Base-by-base conservation (phyloP, 2,113 vertebrate species). In the Myiopsitta monachus region DNA sequence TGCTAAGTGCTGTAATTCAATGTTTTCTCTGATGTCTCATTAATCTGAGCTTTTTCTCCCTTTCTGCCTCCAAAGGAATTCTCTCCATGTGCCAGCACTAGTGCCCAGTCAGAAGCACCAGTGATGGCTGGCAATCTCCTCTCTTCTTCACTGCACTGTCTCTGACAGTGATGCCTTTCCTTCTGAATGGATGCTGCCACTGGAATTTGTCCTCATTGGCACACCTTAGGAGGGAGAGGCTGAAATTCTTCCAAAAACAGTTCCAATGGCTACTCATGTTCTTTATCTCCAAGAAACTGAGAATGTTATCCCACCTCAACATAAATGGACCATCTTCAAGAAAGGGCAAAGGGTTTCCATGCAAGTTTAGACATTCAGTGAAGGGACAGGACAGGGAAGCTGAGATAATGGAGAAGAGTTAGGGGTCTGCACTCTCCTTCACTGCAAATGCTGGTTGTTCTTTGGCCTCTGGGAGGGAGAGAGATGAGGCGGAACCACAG, bases 401-500 rank as follows among this genome's bases (percentile, higher is more conserved):
- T 76, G 55, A 21, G 38, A 46, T 4, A 3, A 5, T 54, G 22
- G 13, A 19, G 24, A 39, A 44, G 62, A 24, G 12, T 66, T 24
- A 0, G 1, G 24, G 4, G 6, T 36, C 49, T 64, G 21, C 22
- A 59, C 38, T 36, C 19, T 59, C 49, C 26, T 47, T n/a, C 1
- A 0, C n/a, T 54, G 66, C 38, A 66, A 62, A 68, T 18, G 27
- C 31, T 0, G 2, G 4, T 16, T 82, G n/a, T 51, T 82, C 11
- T 72, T 18, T 8, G 7, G 22, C 30, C 22, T 46, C 72, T 0
- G 2, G 13, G 11, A 44, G 28, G 4, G 31, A 7, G 30, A 90
- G 16, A 61, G 9, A 57, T 5, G 27, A 66, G 16, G 52, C 3
- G 2, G 39, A 54, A 62, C 52, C 0, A 0, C 0, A 1, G 41